Percentiles rank a stretch among this genome's conserved stretches.
phyloP scores from a whole-genome alignment of 2,797 vertebrate genomes.

The Siniperca undulata region DNA sequence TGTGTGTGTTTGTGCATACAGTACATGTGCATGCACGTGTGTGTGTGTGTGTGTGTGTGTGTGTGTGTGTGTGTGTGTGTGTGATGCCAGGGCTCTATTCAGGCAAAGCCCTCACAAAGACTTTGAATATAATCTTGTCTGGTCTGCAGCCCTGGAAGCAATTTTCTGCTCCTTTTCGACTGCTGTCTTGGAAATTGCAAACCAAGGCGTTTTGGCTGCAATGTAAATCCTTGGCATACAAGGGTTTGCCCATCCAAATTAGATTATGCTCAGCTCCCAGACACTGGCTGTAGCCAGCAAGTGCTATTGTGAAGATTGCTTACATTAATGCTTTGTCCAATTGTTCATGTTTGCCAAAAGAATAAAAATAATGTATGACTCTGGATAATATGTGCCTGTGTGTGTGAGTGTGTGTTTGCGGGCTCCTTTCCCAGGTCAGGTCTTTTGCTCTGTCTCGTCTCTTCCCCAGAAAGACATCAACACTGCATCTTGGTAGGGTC shows the following conservation, averaged over 20 bases:
- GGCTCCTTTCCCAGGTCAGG: slow-evolving; percentile 70
- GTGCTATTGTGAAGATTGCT: slow-evolving; percentile 88
- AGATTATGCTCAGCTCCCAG: slow-evolving; percentile 87
- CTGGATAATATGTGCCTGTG: slow-evolving; percentile 61
- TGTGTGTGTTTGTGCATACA: slow-evolving; percentile 4
- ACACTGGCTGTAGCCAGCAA: slow-evolving; percentile 85
- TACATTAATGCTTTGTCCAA: slow-evolving; percentile 84
- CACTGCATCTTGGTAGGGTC: slow-evolving; percentile 72
- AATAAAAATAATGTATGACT: slow-evolving; percentile 82
- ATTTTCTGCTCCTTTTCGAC: slow-evolving; percentile 90
- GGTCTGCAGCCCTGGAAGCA: slow-evolving; percentile 87
- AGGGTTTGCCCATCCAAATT: slow-evolving; percentile 88
- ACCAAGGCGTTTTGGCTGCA: slow-evolving; percentile 88
- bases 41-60: not conserved
- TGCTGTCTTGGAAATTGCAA: slow-evolving; percentile 88
- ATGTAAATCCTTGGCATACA: slow-evolving; percentile 88
- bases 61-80: slow-evolving; percentile 46
- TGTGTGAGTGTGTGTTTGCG: slow-evolving; percentile 25
- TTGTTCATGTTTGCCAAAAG: slow-evolving; percentile 82
- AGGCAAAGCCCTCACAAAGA: slow-evolving; percentile 87
- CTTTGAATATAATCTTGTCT: slow-evolving; percentile 90
- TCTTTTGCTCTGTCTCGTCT: slow-evolving; percentile 63
- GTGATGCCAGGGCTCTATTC: slow-evolving; percentile 82
- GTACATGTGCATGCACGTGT: slow-evolving; percentile 34
- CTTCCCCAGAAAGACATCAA: slow-evolving; percentile 74